phyloP scores from a whole-genome alignment of 2,888 invertebrate species.

The Panzeria rudis region DNA sequence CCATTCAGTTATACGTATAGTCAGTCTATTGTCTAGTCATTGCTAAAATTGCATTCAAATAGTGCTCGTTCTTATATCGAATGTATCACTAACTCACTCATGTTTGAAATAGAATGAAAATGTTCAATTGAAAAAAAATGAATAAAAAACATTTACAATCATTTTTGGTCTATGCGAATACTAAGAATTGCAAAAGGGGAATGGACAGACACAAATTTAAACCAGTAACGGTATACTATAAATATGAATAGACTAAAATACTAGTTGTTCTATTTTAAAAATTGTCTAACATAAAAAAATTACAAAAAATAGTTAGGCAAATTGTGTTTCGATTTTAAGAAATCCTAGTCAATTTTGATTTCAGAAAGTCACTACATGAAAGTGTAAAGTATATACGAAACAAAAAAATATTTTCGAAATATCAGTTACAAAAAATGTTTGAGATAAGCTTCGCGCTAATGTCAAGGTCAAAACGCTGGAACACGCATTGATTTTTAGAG shows the following conservation, averaged over 20 bases:
- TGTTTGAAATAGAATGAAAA: slow-evolving; percentile 43
- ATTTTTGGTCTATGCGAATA: slow-evolving; percentile 30
- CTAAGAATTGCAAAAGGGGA: neutral
- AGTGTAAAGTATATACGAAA: too few relatives aligned
- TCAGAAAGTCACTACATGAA: neutral
- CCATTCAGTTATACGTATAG: slow-evolving; percentile 5
- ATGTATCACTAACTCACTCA: slow-evolving; percentile 51
- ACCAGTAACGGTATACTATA: slow-evolving; percentile 13
- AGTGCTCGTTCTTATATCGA: slow-evolving; percentile 24
- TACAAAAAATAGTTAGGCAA: neutral
- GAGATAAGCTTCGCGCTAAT: too few relatives aligned
- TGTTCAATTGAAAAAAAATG: slow-evolving; percentile 43
- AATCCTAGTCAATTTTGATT: neutral
- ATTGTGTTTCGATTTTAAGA: neutral
- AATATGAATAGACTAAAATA: neutral
- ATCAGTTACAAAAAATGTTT: too few relatives aligned
- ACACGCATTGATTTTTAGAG: too few relatives aligned
- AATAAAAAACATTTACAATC: slow-evolving; percentile 15
- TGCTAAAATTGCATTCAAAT: slow-evolving; percentile 58
- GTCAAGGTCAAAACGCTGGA: too few relatives aligned
- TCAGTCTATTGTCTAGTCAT: slow-evolving; percentile 48
- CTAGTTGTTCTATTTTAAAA: slow-evolving; percentile 36
- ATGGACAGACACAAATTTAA: slow-evolving; percentile 4
- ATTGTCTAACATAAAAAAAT: slow-evolving; percentile 1
- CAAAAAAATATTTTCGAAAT: too few relatives aligned